Conservation (phyloP, 2,113 vertebrate genomes). For the Myiozetetes cayanensis region DNA sequence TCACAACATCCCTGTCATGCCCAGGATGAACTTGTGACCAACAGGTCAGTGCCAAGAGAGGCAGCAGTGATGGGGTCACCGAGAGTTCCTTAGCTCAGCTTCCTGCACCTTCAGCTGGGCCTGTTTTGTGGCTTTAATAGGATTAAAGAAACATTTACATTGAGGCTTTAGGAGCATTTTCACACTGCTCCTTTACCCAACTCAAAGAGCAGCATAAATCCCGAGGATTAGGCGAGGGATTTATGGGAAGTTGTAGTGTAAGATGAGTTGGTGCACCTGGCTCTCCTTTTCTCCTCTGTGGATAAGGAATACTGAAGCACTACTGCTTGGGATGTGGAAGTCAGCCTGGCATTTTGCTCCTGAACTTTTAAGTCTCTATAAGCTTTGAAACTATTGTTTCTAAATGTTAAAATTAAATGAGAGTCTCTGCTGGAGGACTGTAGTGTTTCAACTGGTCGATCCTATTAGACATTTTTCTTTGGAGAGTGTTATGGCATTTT, state of each 20-base stretch:
- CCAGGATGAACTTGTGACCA: conserved; percentile 26
- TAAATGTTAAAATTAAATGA: not conserved
- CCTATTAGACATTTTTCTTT: not conserved
- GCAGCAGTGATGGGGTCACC: not conserved
- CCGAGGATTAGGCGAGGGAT: conserved; percentile 37
- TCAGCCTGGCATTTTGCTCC: not conserved
- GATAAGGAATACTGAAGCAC: not conserved
- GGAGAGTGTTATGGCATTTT: not conserved
- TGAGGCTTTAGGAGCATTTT: conserved; percentile 65
- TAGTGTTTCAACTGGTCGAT: not conserved
- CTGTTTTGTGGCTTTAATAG: conserved; percentile 60
- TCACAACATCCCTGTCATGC: not conserved
- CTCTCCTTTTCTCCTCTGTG: not conserved
- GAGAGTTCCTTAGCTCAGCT: conserved; percentile 53
- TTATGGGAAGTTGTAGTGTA: conserved; percentile 36
- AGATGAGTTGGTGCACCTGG: conserved; percentile 50
- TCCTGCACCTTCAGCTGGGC: conserved; percentile 54
- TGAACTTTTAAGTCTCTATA: not conserved
- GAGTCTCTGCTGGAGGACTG: not conserved
- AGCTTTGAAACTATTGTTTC: not conserved
- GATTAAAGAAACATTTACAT: conserved; percentile 70
- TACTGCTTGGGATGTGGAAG: not conserved
- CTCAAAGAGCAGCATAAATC: conserved; percentile 53
- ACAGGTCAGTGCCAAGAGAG: not conserved
- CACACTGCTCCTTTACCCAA: conserved; percentile 25